phyloP scores from a whole-genome alignment of 2,113 vertebrate species.

The Barbus barbus region DNA sequence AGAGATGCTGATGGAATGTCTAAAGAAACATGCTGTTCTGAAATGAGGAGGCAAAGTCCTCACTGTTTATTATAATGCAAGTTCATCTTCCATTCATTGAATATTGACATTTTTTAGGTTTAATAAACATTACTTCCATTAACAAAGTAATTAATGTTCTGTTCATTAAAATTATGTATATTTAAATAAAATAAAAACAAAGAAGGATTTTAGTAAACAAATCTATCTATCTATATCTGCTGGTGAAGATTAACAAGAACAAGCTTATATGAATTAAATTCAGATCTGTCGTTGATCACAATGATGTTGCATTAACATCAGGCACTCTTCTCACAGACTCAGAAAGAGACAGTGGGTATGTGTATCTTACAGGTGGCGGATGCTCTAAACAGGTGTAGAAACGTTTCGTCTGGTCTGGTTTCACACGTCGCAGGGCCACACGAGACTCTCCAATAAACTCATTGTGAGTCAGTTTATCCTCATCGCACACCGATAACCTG shows the following conservation, averaged over 20 bases:
- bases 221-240: not conserved
- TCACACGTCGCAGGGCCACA: conserved; percentile 81
- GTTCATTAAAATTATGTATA: no score
- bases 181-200: no score
- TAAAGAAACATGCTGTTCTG: no score
- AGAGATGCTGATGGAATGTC: not conserved
- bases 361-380: conserved; percentile 75
- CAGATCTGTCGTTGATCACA: not conserved
- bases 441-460: conserved; percentile 87
- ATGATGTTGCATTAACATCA: not conserved
- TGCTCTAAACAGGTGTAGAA: conserved; percentile 87
- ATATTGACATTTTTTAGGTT: no score
- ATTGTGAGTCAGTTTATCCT: conserved; percentile 89
- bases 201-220: no score
- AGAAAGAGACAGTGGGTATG: conserved; percentile 38
- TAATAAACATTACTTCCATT: no score
- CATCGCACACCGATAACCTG: conserved; percentile 87
- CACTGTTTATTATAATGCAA: no score
- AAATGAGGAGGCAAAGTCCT: no score
- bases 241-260: not conserved
- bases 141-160: no score
- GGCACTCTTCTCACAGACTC: not conserved
- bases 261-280: not conserved
- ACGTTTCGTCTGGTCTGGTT: conserved; percentile 80
- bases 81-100: no score